Percentiles rank a stretch among this genome's conserved stretches.
Conservation (phyloP, 1,140 invertebrate species). For the Reticulitermes speratus region DNA sequence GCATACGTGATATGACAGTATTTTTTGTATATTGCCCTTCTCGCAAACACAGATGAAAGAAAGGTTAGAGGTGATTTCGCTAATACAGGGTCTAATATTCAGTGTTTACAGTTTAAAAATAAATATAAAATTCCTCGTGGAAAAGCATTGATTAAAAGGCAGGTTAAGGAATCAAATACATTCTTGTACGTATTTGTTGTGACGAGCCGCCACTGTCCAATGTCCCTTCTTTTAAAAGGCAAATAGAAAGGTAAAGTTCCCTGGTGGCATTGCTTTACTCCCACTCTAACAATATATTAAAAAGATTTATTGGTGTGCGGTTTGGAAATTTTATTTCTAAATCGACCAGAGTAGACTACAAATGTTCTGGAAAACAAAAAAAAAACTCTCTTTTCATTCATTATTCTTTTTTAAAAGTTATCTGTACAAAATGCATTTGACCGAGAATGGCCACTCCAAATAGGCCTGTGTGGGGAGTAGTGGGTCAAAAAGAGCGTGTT, state of each 20-base stretch:
- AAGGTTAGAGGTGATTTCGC: too few relatives aligned
- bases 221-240: background rate
- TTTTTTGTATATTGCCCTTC: too few relatives aligned
- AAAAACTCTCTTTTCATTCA: background rate
- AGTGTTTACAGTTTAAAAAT: too few relatives aligned
- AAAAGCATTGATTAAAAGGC: too few relatives aligned
- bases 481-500: background rate
- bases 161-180: too few relatives aligned
- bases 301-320: constrained; percentile 4
- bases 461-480: background rate
- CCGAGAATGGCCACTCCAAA: background rate
- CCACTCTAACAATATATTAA: background rate
- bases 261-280: background rate
- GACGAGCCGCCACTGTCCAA: background rate
- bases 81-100: too few relatives aligned
- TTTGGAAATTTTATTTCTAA: background rate
- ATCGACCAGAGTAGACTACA: background rate
- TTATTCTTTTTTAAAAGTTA: background rate
- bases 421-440: background rate
- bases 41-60: too few relatives aligned
- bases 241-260: background rate
- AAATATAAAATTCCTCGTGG: too few relatives aligned
- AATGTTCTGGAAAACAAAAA: background rate
- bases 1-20: too few relatives aligned
- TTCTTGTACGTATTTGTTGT: background rate